A percentile compares a stretch with the other conserved stretches of the same genome.
Evolutionary conservation across 2,888 invertebrate species (phyloP).

Genomic region (Axea sp.): DNA sequence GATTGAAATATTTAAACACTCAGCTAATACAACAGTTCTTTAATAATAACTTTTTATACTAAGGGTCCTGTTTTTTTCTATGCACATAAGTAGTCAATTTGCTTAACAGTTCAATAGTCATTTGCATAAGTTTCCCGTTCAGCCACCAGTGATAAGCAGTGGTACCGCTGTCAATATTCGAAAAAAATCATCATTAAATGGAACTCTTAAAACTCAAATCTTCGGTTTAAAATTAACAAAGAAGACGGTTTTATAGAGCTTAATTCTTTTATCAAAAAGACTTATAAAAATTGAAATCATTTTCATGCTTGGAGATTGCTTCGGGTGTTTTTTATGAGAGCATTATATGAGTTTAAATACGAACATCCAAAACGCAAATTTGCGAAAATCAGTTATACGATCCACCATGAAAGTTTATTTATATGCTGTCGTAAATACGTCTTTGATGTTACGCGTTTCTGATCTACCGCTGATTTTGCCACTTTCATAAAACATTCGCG

Average conservation of each 20-base stretch:
- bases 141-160: constrained; percentile 20
- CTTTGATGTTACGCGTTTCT: constrained; percentile 33
- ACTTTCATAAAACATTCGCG: constrained; percentile 58
- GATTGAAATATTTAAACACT: too few species aligned
- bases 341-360: too few species aligned
- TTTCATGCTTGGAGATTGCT: constrained; percentile 34
- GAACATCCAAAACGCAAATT: constrained; percentile 14
- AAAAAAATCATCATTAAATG: too few species aligned
- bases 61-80: constrained; percentile 4
- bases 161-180: constrained; percentile 13
- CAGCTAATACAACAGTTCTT: background rate
- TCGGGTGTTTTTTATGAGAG: too few species aligned
- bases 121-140: constrained; percentile 35
- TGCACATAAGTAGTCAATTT: constrained; percentile 20
- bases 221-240: background rate
- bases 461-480: constrained; percentile 58
- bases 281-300: constrained; percentile 33
- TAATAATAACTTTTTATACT: constrained; percentile 30
- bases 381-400: constrained; percentile 45
- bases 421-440: constrained; percentile 47
- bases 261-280: too few species aligned
- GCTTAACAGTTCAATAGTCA: constrained; percentile 29
- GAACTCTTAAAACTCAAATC: too few species aligned
- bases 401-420: constrained; percentile 53
- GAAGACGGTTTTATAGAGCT: too few species aligned